These are phyloP conservation scores for Yponomeuta malinellus DNA, from an alignment of 2,888 invertebrate genomes.

Conservation along the genomic window DNA sequence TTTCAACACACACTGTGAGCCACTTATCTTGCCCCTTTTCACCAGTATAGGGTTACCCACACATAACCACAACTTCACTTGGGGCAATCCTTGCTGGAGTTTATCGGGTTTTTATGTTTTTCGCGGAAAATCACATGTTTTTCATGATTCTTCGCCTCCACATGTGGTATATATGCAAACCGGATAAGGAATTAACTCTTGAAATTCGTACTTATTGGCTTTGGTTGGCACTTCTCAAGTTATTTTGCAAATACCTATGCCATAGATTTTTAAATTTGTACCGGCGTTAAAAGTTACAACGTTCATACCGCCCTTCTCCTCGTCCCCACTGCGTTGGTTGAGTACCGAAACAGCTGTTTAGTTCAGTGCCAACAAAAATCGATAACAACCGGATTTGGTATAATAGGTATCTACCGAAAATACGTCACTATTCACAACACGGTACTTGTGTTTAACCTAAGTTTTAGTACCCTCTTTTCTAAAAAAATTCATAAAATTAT, in stretches of 20 bases:
- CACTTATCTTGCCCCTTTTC: background rate
- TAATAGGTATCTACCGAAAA: slow-evolving; percentile 37
- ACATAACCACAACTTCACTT: background rate
- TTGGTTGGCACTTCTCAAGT: too few relatives aligned
- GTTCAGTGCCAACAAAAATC: slow-evolving; percentile 51
- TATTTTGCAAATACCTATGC: too few relatives aligned
- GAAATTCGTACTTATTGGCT: too few relatives aligned
- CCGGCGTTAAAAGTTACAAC: background rate
- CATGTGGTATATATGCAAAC: background rate
- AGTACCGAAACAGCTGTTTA: slow-evolving; percentile 66
- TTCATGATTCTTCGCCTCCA: background rate
- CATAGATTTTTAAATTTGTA: too few relatives aligned
- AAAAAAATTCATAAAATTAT: background rate
- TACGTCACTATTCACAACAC: slow-evolving; percentile 49
- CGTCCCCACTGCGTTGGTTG: slow-evolving; percentile 33
- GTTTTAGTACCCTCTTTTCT: slow-evolving; percentile 34
- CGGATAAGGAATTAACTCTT: too few relatives aligned
- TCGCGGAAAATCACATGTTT: background rate
- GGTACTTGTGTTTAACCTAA: too few relatives aligned
- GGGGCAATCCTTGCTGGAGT: background rate
- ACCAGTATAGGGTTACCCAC: background rate
- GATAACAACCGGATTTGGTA: slow-evolving; percentile 49
- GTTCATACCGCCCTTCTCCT: background rate
- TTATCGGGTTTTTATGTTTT: background rate
- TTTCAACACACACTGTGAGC: background rate